Evolutionary conservation across 2,797 vertebrate species (phyloP), one percentile per base, ranked within the genome.

Genomic region (Helarctos malayanus): DNA sequence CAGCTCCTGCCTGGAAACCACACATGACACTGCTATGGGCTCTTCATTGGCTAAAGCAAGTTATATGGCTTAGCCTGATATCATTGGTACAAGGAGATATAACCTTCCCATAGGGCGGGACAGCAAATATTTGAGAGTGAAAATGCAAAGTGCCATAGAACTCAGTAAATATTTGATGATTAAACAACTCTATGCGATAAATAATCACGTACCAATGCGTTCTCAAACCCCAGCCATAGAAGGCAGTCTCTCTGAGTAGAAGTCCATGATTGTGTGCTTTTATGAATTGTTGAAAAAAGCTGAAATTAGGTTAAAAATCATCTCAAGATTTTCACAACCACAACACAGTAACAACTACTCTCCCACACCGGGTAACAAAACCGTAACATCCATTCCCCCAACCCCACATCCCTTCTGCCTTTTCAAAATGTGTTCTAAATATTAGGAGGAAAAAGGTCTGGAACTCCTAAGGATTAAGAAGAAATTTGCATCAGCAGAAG

Each of bases 401-500:
- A 15, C 19, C 35, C 18, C 8, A 9, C 1, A 52, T 45, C 49
- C 47, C 59, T 32, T 69, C 73, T 71, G 38, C 52, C 35, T 92
- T 96, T 86, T 93, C n/a, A 18, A 92, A 96, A 89, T n/a, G 38
- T 1, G 9, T 86, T 84, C 18, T 52, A 59, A 96, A 94, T 25
- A 83, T 83, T 75, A 73, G 76, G 80, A 81, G 82, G 68, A 96
- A 86, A 90, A 83, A 80, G 7, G 12, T 68, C 81, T 80, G 45
- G 84, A 83, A 88, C 76, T 2, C 92, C 47, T 56, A 88, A 89
- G 91, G 93, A 95, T 97, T 92, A 96, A 82, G 91, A 63, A 96
- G 92, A 95, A 95, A 96, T 93, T 82, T 12, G 2, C 91, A 80
- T 96, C 81, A 93, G 71, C 92, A 92, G 81, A 95, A 96, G 96